Evolutionary conservation across 2,113 vertebrate species (phyloP).

Genomic region (Alces alces): DNA sequence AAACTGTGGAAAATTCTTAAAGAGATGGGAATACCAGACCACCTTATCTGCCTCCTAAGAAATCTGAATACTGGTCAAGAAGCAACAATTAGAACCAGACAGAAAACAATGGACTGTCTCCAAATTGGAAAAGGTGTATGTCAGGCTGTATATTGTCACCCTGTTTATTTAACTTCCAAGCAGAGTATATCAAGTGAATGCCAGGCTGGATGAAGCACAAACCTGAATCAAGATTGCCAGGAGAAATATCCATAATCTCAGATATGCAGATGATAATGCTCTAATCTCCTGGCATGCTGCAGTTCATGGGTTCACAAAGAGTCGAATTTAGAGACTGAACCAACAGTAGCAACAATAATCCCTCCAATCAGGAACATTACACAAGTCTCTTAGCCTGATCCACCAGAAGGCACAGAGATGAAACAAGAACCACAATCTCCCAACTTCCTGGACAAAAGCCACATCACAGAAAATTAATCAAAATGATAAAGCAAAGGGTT

Average conservation of each 20-base stretch:
- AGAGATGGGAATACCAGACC: background rate
- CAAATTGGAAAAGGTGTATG: background rate
- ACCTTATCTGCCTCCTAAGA: background rate
- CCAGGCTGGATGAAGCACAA: background rate
- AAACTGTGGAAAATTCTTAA: background rate
- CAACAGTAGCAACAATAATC: background rate
- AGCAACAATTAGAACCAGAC: background rate
- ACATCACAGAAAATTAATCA: background rate
- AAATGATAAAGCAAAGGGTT: background rate
- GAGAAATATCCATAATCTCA: background rate
- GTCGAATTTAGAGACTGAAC: accelerated
- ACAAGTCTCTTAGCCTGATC: background rate
- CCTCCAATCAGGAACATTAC: background rate
- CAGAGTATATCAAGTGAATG: background rate
- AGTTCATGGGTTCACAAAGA: background rate
- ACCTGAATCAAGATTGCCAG: background rate
- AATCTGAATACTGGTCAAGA: background rate
- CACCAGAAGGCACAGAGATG: background rate
- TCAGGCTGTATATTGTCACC: background rate
- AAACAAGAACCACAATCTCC: background rate
- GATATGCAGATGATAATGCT: background rate
- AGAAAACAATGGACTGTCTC: background rate
- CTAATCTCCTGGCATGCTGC: background rate
- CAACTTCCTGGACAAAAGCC: background rate
- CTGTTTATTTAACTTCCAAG: background rate